Percentiles rank a stretch among this genome's conserved stretches.
Conservation (phyloP, 2,113 vertebrate species). For the Muscicapa adusta region DNA sequence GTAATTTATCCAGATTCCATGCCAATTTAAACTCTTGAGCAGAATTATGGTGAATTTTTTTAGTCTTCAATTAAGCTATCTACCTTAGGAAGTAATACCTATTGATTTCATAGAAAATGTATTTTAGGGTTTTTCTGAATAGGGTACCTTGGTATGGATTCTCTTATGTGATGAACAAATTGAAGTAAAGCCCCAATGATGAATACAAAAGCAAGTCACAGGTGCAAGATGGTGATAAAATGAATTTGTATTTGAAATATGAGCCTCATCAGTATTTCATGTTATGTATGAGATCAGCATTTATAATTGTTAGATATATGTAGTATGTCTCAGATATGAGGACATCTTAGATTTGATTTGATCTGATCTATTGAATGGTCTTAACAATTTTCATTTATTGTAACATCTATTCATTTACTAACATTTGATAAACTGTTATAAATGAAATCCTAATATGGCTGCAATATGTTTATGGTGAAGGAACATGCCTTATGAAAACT, state of each 20-base stretch:
- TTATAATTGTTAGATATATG: not conserved
- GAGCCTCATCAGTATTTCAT: not conserved
- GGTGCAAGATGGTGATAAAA: constrained; percentile 33
- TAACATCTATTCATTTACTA: not conserved
- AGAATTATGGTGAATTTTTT: not conserved
- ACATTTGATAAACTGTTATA: not conserved
- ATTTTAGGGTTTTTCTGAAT: not conserved
- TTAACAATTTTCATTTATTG: not conserved
- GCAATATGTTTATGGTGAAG: constrained; percentile 46
- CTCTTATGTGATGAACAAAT: not conserved
- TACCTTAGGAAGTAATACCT: not conserved
- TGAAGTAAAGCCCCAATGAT: not conserved
- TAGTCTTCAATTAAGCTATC: not conserved
- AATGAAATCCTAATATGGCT: not conserved
- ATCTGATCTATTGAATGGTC: not conserved
- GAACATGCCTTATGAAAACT: constrained; percentile 39
- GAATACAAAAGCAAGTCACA: not conserved
- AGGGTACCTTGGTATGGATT: not conserved
- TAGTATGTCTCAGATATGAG: not conserved
- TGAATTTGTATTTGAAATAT: not conserved
- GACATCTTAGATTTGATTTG: not conserved
- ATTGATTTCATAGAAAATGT: not conserved
- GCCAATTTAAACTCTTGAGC: not conserved
- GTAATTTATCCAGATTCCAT: not conserved
- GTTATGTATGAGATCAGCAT: not conserved